These are phyloP conservation scores for Columbina picui DNA, from an alignment of 2,113 vertebrate species.

Conservation along the genomic window DNA sequence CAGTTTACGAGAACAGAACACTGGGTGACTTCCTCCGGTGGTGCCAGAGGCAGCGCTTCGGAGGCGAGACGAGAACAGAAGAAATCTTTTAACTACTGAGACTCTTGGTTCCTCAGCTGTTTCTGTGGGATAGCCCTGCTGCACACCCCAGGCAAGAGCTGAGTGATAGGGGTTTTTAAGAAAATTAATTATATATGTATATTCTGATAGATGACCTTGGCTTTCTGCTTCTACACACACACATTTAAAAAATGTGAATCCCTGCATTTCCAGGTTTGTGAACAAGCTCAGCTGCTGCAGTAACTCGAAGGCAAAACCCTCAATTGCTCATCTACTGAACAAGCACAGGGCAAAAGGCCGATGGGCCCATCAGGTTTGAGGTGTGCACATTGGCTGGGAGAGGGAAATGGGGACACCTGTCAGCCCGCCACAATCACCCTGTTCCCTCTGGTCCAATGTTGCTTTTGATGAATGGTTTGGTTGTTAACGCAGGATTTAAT, in stretches of 20 bases:
- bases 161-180: neutral
- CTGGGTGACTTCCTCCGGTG: conserved; percentile 51
- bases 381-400: neutral
- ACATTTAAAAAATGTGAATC: neutral
- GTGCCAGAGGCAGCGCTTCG: conserved; percentile 23
- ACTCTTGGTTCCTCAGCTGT: neutral
- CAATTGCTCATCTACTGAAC: fast-evolving
- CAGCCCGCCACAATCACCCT: neutral
- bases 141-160: neutral
- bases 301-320: neutral
- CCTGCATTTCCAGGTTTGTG: neutral
- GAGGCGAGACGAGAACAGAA: neutral
- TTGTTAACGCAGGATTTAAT: neutral
- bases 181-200: neutral
- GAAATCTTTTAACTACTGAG: neutral
- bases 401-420: neutral
- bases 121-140: neutral
- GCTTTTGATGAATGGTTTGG: neutral
- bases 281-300: neutral
- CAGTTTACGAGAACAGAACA: conserved; percentile 42
- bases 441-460: neutral
- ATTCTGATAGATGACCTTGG: neutral
- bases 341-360: neutral
- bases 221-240: neutral
- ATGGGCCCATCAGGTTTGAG: neutral